A percentile compares a stretch with the other conserved stretches of the same genome.
Conservation (phyloP, 2,797 vertebrate genomes). For the Lerista edwardsae region DNA sequence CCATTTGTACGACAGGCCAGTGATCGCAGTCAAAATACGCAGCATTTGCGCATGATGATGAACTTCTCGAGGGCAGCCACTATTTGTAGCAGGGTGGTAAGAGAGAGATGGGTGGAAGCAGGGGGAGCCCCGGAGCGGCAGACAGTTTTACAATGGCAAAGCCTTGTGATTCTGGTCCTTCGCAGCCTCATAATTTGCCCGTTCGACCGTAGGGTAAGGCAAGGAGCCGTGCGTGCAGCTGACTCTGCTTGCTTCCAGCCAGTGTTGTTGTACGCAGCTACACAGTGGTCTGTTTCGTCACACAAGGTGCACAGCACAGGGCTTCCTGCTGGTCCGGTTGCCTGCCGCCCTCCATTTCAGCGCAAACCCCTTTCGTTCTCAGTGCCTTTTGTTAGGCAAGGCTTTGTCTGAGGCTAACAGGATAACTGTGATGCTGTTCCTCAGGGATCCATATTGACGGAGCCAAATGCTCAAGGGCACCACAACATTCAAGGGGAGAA, state of each 20-base stretch:
- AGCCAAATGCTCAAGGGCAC: constrained; percentile 12
- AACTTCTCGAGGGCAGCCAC: constrained; percentile 16
- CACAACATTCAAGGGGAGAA: neutral
- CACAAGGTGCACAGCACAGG: neutral
- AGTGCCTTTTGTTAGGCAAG: neutral
- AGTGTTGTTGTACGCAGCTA: neutral
- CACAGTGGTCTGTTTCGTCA: neutral
- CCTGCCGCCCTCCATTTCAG: neutral
- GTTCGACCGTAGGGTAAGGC: neutral
- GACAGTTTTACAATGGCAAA: accelerated
- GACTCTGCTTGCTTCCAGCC: neutral
- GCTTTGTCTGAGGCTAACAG: constrained; percentile 20
- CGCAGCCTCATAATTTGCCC: neutral
- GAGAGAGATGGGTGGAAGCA: neutral
- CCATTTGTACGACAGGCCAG: neutral
- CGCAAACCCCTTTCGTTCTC: neutral
- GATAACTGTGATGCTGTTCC: neutral
- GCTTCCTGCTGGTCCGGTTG: neutral
- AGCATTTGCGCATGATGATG: neutral
- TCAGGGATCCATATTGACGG: constrained; percentile 7
- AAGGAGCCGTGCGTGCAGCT: neutral
- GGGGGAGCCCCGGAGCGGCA: constrained; percentile 7
- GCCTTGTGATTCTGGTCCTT: neutral
- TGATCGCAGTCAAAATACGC: neutral
- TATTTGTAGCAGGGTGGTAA: neutral